These are phyloP conservation scores for Ptychoptera albimana DNA, from an alignment of 2,888 invertebrate species.

Conservation along the genomic window DNA sequence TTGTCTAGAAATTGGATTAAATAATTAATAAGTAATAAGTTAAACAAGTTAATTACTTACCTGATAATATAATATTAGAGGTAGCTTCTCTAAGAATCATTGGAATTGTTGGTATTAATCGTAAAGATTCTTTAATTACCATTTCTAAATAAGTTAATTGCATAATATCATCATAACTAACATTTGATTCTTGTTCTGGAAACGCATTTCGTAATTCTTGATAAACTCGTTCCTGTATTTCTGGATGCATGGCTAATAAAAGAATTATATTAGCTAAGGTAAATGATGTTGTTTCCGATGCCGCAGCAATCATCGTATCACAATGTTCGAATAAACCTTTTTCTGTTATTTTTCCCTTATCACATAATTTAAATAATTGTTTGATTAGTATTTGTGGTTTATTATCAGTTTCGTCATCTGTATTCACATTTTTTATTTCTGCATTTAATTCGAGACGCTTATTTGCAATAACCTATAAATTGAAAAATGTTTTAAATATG, in stretches of 20 bases:
- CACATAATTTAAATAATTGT: neutral
- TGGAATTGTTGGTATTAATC: neutral
- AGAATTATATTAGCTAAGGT: neutral
- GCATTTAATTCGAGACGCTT: neutral
- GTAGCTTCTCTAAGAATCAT: too few relatives aligned
- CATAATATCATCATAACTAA: neutral
- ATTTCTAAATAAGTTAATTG: constrained; percentile 2
- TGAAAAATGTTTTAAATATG: too few relatives aligned
- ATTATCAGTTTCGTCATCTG: neutral
- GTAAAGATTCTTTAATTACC: constrained; percentile 3
- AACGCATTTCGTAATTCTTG: neutral
- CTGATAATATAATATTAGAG: too few relatives aligned
- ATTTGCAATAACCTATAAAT: neutral
- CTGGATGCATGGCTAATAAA: constrained; percentile 2
- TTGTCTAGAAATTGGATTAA: too few relatives aligned
- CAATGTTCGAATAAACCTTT: neutral
- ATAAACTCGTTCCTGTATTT: neutral
- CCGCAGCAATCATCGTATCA: neutral
- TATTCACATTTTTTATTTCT: neutral
- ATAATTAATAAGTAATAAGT: too few relatives aligned
- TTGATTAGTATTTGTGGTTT: neutral
- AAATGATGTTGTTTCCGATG: neutral
- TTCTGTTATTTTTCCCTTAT: neutral
- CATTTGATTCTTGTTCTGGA: neutral
- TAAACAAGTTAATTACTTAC: too few relatives aligned